Evolutionary conservation across 2,888 invertebrate genomes (phyloP), one percentile per base, ranked within the genome.

Genomic region (Plemyria rubiginata): DNA sequence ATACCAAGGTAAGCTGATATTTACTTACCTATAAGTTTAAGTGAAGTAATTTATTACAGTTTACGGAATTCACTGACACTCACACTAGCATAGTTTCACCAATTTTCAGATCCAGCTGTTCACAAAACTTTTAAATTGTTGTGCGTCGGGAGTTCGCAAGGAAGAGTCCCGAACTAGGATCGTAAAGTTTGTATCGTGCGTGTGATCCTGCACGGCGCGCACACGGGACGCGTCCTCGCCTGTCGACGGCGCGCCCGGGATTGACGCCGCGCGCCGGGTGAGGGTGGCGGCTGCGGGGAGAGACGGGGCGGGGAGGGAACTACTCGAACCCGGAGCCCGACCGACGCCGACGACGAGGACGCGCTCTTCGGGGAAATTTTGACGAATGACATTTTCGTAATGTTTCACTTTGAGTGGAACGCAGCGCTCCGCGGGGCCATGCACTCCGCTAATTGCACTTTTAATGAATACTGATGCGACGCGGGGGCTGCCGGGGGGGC

Each of bases 341-440:
- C n/a, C n/a, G 69, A 72, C 67, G 11, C 72, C 72, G 69, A 70
- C 71, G 77, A 62, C 22, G 48, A 11, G 61, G 66, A 60, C 74
- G 75, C 74, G 76, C 76, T 85, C 87, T 85, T 85, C 79, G 76
- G 85, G 86, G 86, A 87, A 86, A 86, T 85, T 85, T 85, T 86
- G 87, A 87, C 86, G 87, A 86, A 86, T 84, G 85, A 86, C 86
- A 86, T 86, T 84, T 83, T 80, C 82, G 83, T 82, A 83, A 84
- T 80, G 84, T 82, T 79, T 79, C 80, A 79, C 80, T 82, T 82
- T 75, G 80, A 76, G 76, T 78, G 76, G 66, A 78, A 68, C 73
- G 71, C 74, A 66, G 65, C 65, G 68, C 68, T 65, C 64, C 71
- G 70, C 71, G 73, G 69, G 66, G 71, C 70, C 68, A 74, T 86